Base-by-base conservation (phyloP, 2,113 vertebrate genomes). In the Xiphophorus couchianus region DNA sequence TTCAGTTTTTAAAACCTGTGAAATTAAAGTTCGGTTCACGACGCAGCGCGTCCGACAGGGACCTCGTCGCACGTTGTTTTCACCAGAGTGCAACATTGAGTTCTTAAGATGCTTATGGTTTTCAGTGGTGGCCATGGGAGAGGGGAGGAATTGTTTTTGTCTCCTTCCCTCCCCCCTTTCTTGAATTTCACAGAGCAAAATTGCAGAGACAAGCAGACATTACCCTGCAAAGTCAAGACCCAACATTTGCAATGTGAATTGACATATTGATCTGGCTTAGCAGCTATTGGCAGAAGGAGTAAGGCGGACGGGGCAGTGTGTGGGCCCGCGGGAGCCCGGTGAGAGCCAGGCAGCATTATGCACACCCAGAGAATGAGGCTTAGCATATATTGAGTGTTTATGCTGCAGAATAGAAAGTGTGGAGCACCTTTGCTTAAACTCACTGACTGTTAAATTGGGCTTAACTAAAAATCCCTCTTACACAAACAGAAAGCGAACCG, bases 321-420 rank as follows among this genome's bases (percentile, higher is more conserved):
- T 74, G 64, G 81, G 90, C 88, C 89, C 87, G 75, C 85, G 35
- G 89, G 76, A 82, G 80, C 87, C 82, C 25, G 75, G 62, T 84
- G 87, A 88, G 90, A 92, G 90, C 90, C 84, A 76, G 89, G 81
- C 91, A 82, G 80, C 90, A 92, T 93, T 93, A 93, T 93, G 92
- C 92, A 87, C 91, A 85, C 91, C 89, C 83, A 78, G 90, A 93
- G 92, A 93, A 90, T 85, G 91, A 92, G 92, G 92, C 92, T 93
- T 93, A 93, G 90, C 91, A 93, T 93, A 90, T 93, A 92, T 93
- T 85, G 91, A 93, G 92, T 93, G 91, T 93, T 92, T 92, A 90
- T 92, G 90, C 90, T 87, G 89, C 91, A 88, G 92, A 91, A 93
- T 93, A 91, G 90, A 92, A 93, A 92, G 90, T 88, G 86, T 81